Evolutionary conservation across 2,797 vertebrate genomes (phyloP).

Genomic region (Aythya fuligula): DNA sequence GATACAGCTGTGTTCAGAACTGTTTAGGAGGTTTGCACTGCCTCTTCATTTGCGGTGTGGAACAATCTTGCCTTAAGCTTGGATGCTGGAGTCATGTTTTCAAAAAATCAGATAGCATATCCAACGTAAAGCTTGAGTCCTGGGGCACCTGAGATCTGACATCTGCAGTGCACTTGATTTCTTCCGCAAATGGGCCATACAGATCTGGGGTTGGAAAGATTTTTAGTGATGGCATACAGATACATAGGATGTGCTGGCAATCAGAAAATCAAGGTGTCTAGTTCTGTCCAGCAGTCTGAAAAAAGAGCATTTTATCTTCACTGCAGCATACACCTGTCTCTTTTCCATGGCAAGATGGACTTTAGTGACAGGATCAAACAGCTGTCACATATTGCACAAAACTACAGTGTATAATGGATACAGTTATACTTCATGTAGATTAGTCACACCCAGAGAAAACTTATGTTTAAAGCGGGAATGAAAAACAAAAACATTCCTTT

Average conservation of each 20-base stretch:
- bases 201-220: neutral
- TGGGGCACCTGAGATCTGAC: neutral
- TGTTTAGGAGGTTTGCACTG: neutral
- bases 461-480: constrained; percentile 36
- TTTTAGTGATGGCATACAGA: neutral
- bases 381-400: constrained; percentile 49
- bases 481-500: constrained; percentile 43
- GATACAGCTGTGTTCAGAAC: neutral
- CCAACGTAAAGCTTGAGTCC: neutral
- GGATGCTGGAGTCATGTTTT: neutral
- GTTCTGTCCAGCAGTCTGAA: constrained; percentile 21
- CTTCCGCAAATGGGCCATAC: neutral
- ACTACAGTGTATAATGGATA: constrained; percentile 55
- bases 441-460: constrained; percentile 48
- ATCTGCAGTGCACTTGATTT: neutral
- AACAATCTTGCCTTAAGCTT: neutral
- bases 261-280: neutral
- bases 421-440: constrained; percentile 60
- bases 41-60: neutral
- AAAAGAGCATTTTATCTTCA: constrained; percentile 53
- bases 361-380: constrained; percentile 54
- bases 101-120: neutral
- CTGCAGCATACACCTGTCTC: neutral
- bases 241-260: neutral
- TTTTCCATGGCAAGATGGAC: constrained; percentile 20